Conservation (phyloP, 2,888 invertebrate species). For the Gortyna flavago region DNA sequence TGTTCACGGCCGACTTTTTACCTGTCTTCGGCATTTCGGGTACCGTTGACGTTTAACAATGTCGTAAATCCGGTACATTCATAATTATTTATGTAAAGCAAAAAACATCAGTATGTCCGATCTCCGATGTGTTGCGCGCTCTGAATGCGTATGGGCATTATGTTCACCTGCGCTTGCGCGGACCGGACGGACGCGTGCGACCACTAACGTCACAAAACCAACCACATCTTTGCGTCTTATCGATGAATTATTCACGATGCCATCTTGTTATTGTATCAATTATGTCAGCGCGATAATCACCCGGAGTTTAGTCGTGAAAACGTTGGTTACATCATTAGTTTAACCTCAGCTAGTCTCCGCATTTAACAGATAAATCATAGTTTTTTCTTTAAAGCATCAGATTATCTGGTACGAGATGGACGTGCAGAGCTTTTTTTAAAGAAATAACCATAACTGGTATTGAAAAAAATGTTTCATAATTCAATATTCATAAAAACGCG, state of each 20-base stretch:
- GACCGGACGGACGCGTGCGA: slow-evolving; percentile 76
- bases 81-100: slow-evolving; percentile 65
- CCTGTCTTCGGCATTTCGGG: slow-evolving; percentile 38
- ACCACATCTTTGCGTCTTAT: slow-evolving; percentile 63
- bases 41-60: slow-evolving; percentile 64
- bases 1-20: slow-evolving; percentile 38
- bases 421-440: slow-evolving; percentile 6
- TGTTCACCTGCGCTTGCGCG: slow-evolving; percentile 66
- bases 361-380: slow-evolving; percentile 26
- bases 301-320: slow-evolving; percentile 48
- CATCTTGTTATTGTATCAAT: slow-evolving; percentile 67
- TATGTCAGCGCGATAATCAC: slow-evolving; percentile 56
- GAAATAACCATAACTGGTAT: slow-evolving; percentile 40
- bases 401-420: slow-evolving; percentile 14
- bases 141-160: slow-evolving; percentile 68
- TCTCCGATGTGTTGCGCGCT: slow-evolving; percentile 61
- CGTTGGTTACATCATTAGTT: slow-evolving; percentile 23
- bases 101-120: slow-evolving; percentile 69
- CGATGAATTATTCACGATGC: slow-evolving; percentile 71
- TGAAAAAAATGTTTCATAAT: slow-evolving; percentile 48
- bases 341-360: background rate
- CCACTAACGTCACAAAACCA: slow-evolving; percentile 65
- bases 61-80: slow-evolving; percentile 66
- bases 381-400: slow-evolving; percentile 29
- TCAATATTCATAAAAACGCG: slow-evolving; percentile 56